Evolutionary conservation across 2,888 invertebrate genomes (phyloP).

Genomic region (Agonum fuliginosum): DNA sequence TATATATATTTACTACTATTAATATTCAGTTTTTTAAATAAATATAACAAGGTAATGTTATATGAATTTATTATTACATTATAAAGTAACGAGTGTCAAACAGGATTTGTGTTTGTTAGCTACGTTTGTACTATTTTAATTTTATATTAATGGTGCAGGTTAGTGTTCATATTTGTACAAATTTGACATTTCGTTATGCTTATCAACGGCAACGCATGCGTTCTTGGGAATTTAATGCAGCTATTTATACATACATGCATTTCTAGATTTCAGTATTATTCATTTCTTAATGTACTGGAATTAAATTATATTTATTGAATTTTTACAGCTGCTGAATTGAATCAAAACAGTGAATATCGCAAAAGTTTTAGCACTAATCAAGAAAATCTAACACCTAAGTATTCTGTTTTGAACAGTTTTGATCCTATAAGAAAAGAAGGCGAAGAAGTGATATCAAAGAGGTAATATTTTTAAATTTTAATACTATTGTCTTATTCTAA

Average conservation of each 20-base stretch:
- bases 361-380: constrained; percentile 10
- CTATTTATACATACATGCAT: background rate
- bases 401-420: constrained; percentile 8
- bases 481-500: background rate
- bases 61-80: background rate
- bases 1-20: constrained; percentile 14
- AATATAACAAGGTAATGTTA: background rate
- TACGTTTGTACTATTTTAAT: background rate
- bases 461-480: constrained; percentile 20
- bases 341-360: background rate
- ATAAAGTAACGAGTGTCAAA: constrained; percentile 43
- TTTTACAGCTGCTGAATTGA: constrained; percentile 6
- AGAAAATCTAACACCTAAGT: constrained; percentile 10
- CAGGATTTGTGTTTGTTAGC: background rate
- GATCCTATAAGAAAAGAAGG: constrained; percentile 19
- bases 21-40: background rate
- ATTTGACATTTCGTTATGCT: background rate
- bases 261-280: constrained; percentile 43
- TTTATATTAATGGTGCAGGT: constrained; percentile 26
- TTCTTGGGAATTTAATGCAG: constrained; percentile 1
- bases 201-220: constrained; percentile 42
- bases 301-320: background rate
- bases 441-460: constrained; percentile 3
- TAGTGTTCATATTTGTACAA: background rate
- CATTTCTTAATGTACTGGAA: constrained; percentile 12